Evolutionary conservation across 2,113 vertebrate genomes (phyloP), one percentile per base, ranked within the genome.

Genomic region (Oreotrochilus melanogaster): DNA sequence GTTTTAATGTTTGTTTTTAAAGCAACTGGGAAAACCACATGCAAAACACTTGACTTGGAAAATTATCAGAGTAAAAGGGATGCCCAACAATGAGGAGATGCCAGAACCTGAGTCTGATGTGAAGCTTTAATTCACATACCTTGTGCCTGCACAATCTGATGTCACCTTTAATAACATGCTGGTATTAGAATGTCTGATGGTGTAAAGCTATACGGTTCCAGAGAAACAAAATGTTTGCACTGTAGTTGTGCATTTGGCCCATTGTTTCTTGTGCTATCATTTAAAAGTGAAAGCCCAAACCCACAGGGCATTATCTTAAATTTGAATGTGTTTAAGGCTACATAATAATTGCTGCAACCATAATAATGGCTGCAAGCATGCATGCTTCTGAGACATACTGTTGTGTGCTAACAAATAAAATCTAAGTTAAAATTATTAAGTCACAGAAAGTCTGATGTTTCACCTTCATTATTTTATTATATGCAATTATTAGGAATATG

Each of bases 111-210:
- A 89, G 50, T 61, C 47, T 79, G 67, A 85, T 2, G 4, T 25
- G 50, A 83, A 88, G 61, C 42, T 18, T 80, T 57, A 76, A 88
- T 69, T 92, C 54, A 57, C 70, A 69, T 0, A 7, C 53, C 70
- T 85, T 61, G 47, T 85, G 85, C 42, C 88, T 70, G 54, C 74
- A 56, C 43, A 61, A 16, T 37, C 54, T 47, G 48, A 93, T 71
- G 28, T 39, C 61, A 53, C 54, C 25, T 70, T 84, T 89, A 95
- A 89, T 83, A 91, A 79, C 53, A 57, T 33, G 13, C 60, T 86
- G 64, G 43, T 95, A 76, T 91, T 94, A 78, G 69, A 86, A 67
- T 50, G 79, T 81, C 94, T 95, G 56, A 64, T 95, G 94, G 67
- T 74, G 8, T 78, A 71, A 93, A 92, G 47, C 56, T 85, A 62